Evolutionary conservation across 2,888 invertebrate species (phyloP).

Genomic region (Meloe dianella): DNA sequence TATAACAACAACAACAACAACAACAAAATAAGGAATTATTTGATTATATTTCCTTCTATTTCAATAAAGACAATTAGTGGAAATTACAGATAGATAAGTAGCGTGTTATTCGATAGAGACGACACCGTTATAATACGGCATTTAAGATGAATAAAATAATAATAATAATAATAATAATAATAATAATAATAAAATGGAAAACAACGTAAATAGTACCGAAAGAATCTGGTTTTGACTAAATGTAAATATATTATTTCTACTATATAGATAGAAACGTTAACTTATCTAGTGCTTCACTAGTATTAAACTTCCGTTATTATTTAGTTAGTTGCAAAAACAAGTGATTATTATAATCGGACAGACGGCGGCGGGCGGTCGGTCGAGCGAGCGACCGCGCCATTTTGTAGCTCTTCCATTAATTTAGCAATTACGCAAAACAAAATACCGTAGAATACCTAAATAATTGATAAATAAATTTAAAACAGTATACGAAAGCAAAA

Average conservation of each 20-base stretch:
- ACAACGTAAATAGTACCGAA: too few relatives aligned
- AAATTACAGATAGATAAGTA: neutral
- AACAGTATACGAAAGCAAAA: too few relatives aligned
- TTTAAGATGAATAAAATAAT: neutral
- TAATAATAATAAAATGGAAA: neutral
- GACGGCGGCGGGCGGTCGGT: too few relatives aligned
- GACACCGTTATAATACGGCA: constrained; percentile 17
- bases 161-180: neutral
- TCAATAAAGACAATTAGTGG: neutral
- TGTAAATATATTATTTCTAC: constrained; percentile 4
- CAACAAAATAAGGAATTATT: neutral
- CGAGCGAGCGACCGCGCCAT: too few relatives aligned
- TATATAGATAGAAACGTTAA: too few relatives aligned
- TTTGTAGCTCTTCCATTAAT: neutral
- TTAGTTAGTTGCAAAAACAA: too few relatives aligned
- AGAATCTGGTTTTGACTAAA: constrained; percentile 15
- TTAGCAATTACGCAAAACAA: too few relatives aligned
- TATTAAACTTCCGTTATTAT: constrained; percentile 22
- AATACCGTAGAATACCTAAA: too few relatives aligned
- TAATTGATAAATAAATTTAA: too few relatives aligned
- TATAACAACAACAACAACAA: neutral
- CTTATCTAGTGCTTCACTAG: too few relatives aligned
- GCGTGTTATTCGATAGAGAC: neutral
- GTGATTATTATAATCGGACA: neutral
- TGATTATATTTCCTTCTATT: neutral